phyloP scores from a whole-genome alignment of 1,140 invertebrate genomes.

The Tetragonula clypearis region DNA sequence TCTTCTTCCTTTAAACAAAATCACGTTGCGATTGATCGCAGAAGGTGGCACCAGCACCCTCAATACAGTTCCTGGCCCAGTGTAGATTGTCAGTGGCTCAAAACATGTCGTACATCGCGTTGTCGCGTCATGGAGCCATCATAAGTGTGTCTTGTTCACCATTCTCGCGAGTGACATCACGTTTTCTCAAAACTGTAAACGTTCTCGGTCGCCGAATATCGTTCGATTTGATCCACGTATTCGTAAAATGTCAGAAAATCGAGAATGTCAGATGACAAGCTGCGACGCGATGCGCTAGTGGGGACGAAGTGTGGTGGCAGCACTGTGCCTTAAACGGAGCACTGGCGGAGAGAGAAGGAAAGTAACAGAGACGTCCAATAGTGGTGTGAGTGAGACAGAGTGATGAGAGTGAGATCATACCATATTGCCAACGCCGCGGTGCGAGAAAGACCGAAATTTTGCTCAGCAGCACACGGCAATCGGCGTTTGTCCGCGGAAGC shows the following conservation, averaged over 20 bases:
- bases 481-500: conserved; percentile 14
- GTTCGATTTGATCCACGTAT: too few relatives aligned
- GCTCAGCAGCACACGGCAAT: conserved; percentile 23
- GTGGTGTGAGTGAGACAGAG: not conserved
- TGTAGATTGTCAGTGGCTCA: conserved; percentile 23
- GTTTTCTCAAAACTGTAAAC: not conserved
- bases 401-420: conserved; percentile 30
- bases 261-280: conserved; percentile 26
- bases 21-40: not conserved
- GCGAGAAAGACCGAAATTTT: conserved; percentile 24
- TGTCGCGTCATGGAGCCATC: not conserved
- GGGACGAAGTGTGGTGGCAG: conserved; percentile 24
- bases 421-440: not conserved
- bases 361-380: not conserved
- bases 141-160: not conserved
- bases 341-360: not conserved
- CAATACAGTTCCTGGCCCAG: not conserved
- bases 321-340: conserved; percentile 16
- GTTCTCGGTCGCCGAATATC: not conserved
- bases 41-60: conserved; percentile 9
- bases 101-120: conserved; percentile 52
- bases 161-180: conserved; percentile 30
- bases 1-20: not conserved
- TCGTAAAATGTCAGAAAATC: conserved; percentile 17
- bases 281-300: conserved; percentile 1